Evolutionary conservation across 1,140 invertebrate genomes (phyloP), one percentile per base, ranked within the genome.

Genomic region (Zophobas morio): DNA sequence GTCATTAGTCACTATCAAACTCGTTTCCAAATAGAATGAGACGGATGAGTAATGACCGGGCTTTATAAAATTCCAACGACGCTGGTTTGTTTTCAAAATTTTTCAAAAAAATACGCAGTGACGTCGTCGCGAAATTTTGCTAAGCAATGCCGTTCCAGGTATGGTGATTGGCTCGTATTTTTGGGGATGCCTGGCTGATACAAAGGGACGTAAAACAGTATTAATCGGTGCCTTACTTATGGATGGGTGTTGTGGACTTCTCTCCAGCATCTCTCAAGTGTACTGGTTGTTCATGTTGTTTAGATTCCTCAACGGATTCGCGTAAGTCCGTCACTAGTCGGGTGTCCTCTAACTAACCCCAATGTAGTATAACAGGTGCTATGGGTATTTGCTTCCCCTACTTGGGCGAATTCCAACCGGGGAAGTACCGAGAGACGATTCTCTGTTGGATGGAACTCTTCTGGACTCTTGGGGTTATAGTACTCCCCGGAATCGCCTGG

Each of bases 91-190:
- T 20, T 20, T 20, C 20, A 20, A 20, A 20, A 20, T 20, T 20
- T 20, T 20, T 20, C 20, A 20, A 20, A 20, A 20, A 20, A 20
- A 20, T 20, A 20, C 20, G 20, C 20, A 20, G 20, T 20, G 20
- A 20, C 20, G 42, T 46, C 6, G 3, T 4, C 42, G 3, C 3
- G 3, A 46, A 46, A 46, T 46, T 46, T 3, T 4, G 42, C 42
- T 4, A 46, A 46, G 3, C 3, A 46, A 46, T 46, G 3, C 6
- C 42, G 42, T 46, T n/a, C 34, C 35, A 95, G 95, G 95, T 78
- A 96, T 96, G 95, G 91, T 96, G 74, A 87, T 96, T 76, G 95
- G 95, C 20, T 95, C 94, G n/a, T 96, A 95, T 87, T 92, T 96
- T 85, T 96, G 95, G 95, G 95, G 95, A 40, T 95, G 93, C 79